phyloP scores from a whole-genome alignment of 1,140 invertebrate genomes.

The Coelopa frigida region DNA sequence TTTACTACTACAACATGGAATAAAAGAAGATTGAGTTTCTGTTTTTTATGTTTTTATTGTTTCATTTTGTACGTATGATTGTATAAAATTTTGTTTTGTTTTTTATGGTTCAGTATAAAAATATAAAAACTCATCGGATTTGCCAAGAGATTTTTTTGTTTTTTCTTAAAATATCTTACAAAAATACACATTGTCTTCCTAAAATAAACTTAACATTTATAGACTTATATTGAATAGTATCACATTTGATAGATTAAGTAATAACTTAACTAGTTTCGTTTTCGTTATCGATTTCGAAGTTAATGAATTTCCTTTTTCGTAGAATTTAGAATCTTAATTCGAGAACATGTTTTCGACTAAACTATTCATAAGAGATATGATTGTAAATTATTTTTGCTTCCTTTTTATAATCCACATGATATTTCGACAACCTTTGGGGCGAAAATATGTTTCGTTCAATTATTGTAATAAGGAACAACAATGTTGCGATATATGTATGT shows the following conservation, averaged over 20 bases:
- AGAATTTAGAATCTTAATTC: too few species aligned
- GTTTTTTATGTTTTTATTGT: too few species aligned
- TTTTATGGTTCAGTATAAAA: not conserved
- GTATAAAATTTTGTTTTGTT: not conserved
- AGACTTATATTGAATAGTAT: not conserved
- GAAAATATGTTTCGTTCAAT: conserved; percentile 1
- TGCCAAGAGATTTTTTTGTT: not conserved
- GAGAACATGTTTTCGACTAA: too few species aligned
- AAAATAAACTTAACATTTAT: not conserved
- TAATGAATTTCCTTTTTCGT: too few species aligned
- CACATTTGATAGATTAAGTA: not conserved
- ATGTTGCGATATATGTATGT: conserved; percentile 13
- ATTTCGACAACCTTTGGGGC: too few species aligned
- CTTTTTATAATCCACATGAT: too few species aligned
- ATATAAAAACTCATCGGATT: not conserved
- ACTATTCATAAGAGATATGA: conserved; percentile 8
- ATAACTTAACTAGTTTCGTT: not conserved
- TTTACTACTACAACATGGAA: too few species aligned
- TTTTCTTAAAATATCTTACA: conserved; percentile 5
- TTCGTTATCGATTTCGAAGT: too few species aligned
- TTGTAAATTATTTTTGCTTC: not conserved
- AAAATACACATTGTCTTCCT: not conserved
- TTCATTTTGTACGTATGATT: too few species aligned
- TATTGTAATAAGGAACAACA: conserved; percentile 16
- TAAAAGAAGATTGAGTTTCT: too few species aligned